Evolutionary conservation across 2,113 vertebrate species (phyloP).

Genomic region (Actinemys pallida): DNA sequence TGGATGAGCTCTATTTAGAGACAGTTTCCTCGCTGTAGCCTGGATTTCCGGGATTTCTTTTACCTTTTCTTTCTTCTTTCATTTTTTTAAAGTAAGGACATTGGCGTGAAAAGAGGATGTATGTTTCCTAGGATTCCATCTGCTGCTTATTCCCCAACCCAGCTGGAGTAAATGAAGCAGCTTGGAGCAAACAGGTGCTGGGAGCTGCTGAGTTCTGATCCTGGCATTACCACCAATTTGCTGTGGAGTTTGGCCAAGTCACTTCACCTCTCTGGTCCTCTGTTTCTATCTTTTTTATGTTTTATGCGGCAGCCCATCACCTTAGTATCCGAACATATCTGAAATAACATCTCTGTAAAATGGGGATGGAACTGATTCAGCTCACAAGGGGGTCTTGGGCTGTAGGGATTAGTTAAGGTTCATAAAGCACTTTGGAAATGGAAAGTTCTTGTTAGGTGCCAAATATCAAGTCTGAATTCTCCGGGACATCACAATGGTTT

Average conservation of each 20-base stretch:
- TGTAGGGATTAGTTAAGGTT: background rate
- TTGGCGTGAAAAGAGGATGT: background rate
- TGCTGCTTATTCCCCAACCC: background rate
- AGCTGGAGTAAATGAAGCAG: background rate
- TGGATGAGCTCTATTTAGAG: background rate
- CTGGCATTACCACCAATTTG: background rate
- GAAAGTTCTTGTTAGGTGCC: background rate
- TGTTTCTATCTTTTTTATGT: background rate
- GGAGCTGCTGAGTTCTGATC: background rate
- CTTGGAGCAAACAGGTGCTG: background rate
- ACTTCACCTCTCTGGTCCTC: background rate
- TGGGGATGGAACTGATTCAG: fast-evolving
- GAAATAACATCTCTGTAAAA: fast-evolving
- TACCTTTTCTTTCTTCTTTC: background rate
- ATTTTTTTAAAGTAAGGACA: background rate
- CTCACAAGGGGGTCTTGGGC: fast-evolving
- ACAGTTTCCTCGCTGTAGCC: background rate
- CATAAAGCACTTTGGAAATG: background rate
- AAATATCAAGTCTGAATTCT: background rate
- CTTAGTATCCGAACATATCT: fast-evolving
- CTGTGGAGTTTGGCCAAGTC: fast-evolving
- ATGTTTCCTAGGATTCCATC: background rate
- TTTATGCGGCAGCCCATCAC: fast-evolving
- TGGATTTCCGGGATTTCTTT: background rate
- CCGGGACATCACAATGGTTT: background rate